phyloP scores from a whole-genome alignment of 2,888 invertebrate genomes.

The Tromatobia lineatoria region DNA sequence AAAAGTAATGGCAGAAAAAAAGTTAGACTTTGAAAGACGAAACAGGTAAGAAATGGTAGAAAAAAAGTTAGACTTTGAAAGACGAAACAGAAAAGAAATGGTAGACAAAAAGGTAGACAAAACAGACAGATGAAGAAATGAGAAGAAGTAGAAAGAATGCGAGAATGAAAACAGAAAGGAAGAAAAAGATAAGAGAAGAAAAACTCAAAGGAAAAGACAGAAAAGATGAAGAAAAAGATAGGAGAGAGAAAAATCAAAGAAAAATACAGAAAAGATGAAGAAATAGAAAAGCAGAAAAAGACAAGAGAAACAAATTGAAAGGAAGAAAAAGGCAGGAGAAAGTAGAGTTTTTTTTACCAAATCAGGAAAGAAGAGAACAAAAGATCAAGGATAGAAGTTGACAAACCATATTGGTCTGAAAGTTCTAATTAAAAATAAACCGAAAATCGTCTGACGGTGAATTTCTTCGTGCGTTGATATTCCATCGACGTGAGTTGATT shows the following conservation, averaged over 20 bases:
- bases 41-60: conserved; percentile 24
- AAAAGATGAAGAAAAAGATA: conserved; percentile 16
- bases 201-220: not conserved
- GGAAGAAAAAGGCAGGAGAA: not conserved
- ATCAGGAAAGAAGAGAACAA: conserved; percentile 33
- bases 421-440: conserved; percentile 54
- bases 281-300: not conserved
- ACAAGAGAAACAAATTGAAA: conserved; percentile 27
- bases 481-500: conserved; percentile 15
- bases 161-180: not conserved
- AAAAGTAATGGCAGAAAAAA: conserved; percentile 24
- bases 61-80: too few relatives aligned
- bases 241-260: too few relatives aligned
- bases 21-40: not conserved
- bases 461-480: conserved; percentile 32
- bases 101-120: conserved; percentile 5
- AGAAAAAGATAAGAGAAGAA: conserved; percentile 22
- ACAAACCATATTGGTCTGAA: conserved; percentile 45
- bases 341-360: conserved; percentile 32
- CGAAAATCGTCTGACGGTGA: conserved; percentile 7
- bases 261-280: not conserved
- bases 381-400: conserved; percentile 34
- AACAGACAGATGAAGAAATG: not conserved
- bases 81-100: too few relatives aligned
- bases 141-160: too few relatives aligned